Base-by-base conservation (phyloP, 1,140 invertebrate genomes). In the Papilio polytes region DNA sequence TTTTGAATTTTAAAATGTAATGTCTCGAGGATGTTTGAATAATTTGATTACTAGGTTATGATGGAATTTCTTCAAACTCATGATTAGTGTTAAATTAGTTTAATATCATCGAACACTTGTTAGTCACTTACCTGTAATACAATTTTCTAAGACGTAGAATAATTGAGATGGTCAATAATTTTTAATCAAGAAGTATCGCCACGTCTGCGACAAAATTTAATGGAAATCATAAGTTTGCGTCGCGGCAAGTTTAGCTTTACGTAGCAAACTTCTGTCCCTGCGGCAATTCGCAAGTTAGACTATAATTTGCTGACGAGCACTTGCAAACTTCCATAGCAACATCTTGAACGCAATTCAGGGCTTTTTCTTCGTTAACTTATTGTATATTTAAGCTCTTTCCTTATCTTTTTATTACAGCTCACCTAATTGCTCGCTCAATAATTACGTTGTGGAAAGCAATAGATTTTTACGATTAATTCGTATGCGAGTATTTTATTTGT, bases 261-360 rank as follows among this genome's bases (percentile, higher is more conserved):
- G 85, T 84, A 83, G 20, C 77, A 80, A 90, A 90, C 85, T 90
- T 89, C 84, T 82, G 85, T 89, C 87, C 86, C 89, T 80, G 80
- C 85, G 88, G 86, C 85, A 87, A 88, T 87, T 88, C 85, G 87
- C 81, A 84, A 91, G 85, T 91, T 92, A 88, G 84, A 87, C 86
- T 89, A 88, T 92, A 92, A 93, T 92, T 91, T 91, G 90, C 88
- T 91, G 90, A 92, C 88, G 87, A 90, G 89, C 87, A 89, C 88
- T 92, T 88, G 85, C 81, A 82, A 89, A 91, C 86, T 91, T 86
- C 80, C 80, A 83, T 81, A 84, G 82, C 84, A 81, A 83, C 84
- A 78, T 89, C 88, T 89, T 88, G 88, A 83, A 88, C 84, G 80
- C 83, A 82, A 81, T 86, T 87, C 80, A 82, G 51, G 48, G 63